Evolutionary conservation across 1,140 invertebrate species (phyloP).

Genomic region (Euwallacea similis): DNA sequence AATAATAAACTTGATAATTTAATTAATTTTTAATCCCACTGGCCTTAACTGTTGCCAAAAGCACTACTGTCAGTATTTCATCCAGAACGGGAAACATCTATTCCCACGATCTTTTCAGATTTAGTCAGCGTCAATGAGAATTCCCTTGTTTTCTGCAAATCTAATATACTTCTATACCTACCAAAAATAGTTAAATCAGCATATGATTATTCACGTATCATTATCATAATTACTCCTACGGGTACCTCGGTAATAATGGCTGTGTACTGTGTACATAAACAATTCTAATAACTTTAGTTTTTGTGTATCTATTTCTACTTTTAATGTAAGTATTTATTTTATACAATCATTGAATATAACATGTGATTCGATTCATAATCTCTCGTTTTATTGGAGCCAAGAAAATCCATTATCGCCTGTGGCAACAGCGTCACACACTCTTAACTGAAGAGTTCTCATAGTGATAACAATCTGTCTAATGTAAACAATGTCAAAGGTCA

Average conservation of each 20-base stretch:
- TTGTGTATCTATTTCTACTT: not conserved
- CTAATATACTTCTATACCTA: too few species aligned
- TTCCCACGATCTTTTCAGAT: not conserved
- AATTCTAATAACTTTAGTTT: constrained; percentile 1
- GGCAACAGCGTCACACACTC: too few species aligned
- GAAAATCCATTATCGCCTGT: too few species aligned
- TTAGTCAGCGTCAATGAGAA: not conserved
- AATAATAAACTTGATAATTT: constrained; percentile 6
- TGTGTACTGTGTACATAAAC: constrained; percentile 13
- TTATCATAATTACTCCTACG: not conserved
- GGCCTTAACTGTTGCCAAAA: not conserved
- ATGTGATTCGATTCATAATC: not conserved
- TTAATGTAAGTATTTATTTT: constrained; percentile 1
- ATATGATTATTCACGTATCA: not conserved
- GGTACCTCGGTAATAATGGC: not conserved
- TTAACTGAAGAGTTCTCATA: not conserved
- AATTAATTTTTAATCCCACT: not conserved
- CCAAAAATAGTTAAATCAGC: not conserved
- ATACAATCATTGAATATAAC: not conserved
- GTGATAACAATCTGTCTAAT: not conserved
- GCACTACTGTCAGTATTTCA: not conserved
- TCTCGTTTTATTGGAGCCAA: too few species aligned
- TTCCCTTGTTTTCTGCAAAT: too few species aligned
- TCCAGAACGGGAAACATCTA: not conserved
- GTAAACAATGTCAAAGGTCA: not conserved